Percentiles rank a stretch among this genome's conserved stretches.
phyloP scores from a whole-genome alignment of 2,113 vertebrate genomes.

The Pleuronectes platessa region DNA sequence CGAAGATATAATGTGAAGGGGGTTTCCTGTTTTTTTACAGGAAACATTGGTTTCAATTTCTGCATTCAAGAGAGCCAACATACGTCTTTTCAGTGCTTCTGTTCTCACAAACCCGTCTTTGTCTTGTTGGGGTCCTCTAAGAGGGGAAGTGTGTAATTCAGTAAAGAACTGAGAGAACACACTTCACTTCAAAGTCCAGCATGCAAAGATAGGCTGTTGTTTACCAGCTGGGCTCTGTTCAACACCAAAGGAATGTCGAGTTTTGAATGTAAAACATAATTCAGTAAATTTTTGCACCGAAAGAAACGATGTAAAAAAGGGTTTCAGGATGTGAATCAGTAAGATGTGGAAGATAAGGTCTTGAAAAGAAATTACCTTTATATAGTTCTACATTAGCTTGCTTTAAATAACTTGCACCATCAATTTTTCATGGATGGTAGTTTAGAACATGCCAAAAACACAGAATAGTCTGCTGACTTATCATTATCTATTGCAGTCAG shows the following conservation, averaged over 20 bases:
- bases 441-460: background rate
- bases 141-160: constrained; percentile 49
- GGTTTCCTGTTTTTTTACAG: background rate
- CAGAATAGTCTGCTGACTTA: too few relatives aligned
- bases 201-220: background rate
- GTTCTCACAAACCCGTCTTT: constrained; percentile 60
- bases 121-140: constrained; percentile 47
- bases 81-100: constrained; percentile 24
- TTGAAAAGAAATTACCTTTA: background rate
- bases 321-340: background rate
- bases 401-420: too few relatives aligned
- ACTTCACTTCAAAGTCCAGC: constrained; percentile 9
- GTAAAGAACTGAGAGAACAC: constrained; percentile 34
- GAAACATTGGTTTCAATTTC: constrained; percentile 2
- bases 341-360: background rate
- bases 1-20: constrained; percentile 9
- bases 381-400: background rate
- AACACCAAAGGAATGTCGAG: background rate
- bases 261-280: background rate
- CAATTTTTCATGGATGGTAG: background rate
- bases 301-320: background rate
- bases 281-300: background rate
- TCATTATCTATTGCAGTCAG: background rate
- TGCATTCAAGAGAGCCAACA: background rate
- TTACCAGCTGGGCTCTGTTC: background rate